Evolutionary conservation across 1,140 invertebrate species (phyloP), one percentile per base, ranked within the genome.

Genomic region (Drosophila kurseongensis): DNA sequence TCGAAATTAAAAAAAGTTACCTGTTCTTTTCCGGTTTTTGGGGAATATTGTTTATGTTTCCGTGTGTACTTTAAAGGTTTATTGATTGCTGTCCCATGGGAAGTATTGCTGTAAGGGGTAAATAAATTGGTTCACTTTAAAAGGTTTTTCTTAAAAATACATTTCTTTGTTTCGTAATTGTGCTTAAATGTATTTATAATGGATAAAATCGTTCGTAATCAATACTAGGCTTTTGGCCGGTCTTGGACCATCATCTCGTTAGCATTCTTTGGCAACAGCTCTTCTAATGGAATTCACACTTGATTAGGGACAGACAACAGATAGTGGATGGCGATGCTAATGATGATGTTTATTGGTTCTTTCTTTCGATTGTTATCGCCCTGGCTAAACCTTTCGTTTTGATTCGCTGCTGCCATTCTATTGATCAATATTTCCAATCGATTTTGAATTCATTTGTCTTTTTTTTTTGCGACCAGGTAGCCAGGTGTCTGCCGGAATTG

Each of bases 351-450:
- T 57, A 58, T 52, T 40, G 44, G 44, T 50, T 71, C 38, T 74
- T 58, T 68, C 29, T 29, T 45, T 38, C 13, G 35, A 57, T 67
- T 65, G 38, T 66, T 32, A 35, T 48, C 29, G 48, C 16, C 6
- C 3, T 44, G 54, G 40, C 42, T 42, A 42, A 71, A 42, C 61
- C 55, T 58, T 51, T 78, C 60, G 41, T 42, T 55, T 27, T 67
- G 29, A 38, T 47, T 48, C 32, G 42, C 27, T 45, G 12, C 41
- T 54, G 54, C 51, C 57, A 65, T 61, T 62, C 74, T 84, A 72
- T 71, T 83, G 81, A 85, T 69, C 60, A 85, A 74, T 74, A 84
- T 69, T 74, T 78, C 47, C 47, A 60, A 76, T 35, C 44, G 63
- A 51, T 77, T 76, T 54, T 57, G 65, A 69, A 73, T 67, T 77